A percentile compares a stretch with the other conserved stretches of the same genome.
These are phyloP conservation scores for Hypomecis atomaria DNA, from an alignment of 2,888 invertebrate species.

Conservation along the genomic window DNA sequence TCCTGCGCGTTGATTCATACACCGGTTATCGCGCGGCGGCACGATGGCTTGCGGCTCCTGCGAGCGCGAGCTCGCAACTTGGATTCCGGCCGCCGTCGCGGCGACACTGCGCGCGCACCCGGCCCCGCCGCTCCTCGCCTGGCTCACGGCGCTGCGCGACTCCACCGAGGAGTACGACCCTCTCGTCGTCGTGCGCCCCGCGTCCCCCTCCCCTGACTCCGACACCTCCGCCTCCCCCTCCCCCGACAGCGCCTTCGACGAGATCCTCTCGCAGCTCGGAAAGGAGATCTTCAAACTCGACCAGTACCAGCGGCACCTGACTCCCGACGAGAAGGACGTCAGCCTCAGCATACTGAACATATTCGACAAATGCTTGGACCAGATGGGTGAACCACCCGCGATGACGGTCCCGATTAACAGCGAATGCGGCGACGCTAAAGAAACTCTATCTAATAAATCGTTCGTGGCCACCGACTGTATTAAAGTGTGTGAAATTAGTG, in stretches of 20 bases:
- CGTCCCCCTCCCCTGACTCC: constrained; percentile 52
- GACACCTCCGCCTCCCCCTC: constrained; percentile 48
- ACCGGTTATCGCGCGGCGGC: constrained; percentile 73
- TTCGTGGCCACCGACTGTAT: constrained; percentile 60
- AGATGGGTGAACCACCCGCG: constrained; percentile 57
- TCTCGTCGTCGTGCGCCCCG: constrained; percentile 60
- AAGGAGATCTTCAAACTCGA: constrained; percentile 79
- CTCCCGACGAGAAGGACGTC: constrained; percentile 63
- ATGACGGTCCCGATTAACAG: constrained; percentile 35
- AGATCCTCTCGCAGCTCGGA: constrained; percentile 77
- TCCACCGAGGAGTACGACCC: constrained; percentile 79
- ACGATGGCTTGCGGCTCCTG: constrained; percentile 58
- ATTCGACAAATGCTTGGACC: constrained; percentile 78
- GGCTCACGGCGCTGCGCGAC: constrained; percentile 71
- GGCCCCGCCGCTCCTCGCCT: constrained; percentile 72
- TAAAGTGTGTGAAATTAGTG: constrained; percentile 50
- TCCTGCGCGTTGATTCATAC: constrained; percentile 76
- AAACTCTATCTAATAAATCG: constrained; percentile 62
- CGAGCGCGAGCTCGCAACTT: constrained; percentile 76
- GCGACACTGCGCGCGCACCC: constrained; percentile 71
- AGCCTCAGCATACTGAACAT: constrained; percentile 77
- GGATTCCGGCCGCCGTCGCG: constrained; percentile 80
- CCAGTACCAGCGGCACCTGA: constrained; percentile 71
- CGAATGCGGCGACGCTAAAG: constrained; percentile 66
- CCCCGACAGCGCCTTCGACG: constrained; percentile 76